Conservation (phyloP, 92 coral and sea anemone genomes). For the Paragorgia papillata region DNA sequence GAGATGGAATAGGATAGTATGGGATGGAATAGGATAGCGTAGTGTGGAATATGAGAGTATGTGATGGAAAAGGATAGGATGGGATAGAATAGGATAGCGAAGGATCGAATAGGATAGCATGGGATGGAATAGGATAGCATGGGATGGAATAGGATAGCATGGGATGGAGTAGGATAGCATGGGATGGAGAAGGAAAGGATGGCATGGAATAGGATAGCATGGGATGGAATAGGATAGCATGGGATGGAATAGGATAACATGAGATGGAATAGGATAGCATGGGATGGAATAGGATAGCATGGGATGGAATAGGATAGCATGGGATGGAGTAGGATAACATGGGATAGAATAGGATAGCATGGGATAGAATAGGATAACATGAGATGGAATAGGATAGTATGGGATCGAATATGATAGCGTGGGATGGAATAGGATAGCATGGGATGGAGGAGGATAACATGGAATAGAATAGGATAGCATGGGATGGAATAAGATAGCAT, state of each 20-base stretch:
- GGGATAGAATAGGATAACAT: too few species aligned
- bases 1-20: background rate
- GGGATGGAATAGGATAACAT: background rate
- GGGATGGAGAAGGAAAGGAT: background rate
- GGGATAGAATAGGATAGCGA: slow-evolving; percentile 4
- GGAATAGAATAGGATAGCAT: too few species aligned
- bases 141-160: background rate
- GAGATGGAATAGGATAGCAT: background rate
- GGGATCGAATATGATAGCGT: background rate
- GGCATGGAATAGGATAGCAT: too few species aligned
- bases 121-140: slow-evolving; percentile 7
- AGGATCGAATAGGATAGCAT: slow-evolving; percentile 8
- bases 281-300: background rate
- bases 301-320: background rate
- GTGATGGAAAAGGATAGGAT: slow-evolving; percentile 1
- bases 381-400: background rate
- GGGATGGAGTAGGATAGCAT: background rate
- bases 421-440: background rate
- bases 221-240: background rate
- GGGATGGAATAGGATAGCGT: background rate
- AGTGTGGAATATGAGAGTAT: slow-evolving; percentile 2
- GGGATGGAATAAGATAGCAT: background rate
- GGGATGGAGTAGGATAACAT: background rate
- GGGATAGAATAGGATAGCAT: too few species aligned
- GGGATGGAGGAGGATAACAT: background rate